Base-by-base conservation (phyloP, 1,140 invertebrate species). In the Aradophagus sp. region DNA sequence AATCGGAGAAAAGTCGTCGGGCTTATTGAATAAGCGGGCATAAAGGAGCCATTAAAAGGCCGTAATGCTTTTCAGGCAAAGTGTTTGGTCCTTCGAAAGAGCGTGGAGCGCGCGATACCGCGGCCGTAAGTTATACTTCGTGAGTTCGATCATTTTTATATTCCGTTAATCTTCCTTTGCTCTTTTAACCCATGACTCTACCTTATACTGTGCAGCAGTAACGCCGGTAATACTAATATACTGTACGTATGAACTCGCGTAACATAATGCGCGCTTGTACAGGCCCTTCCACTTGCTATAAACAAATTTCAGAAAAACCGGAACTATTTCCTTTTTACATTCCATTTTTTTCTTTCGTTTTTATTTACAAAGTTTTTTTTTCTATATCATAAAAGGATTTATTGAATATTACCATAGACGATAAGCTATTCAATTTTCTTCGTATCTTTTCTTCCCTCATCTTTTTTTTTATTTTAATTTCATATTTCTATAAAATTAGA, bases 161-260 rank as follows among this genome's bases (percentile, higher is more conserved):
- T 58, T 71, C 45, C 35, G 59, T 63, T 71, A 71, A 71, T 71
- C 59, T 71, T 65, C 52, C 39, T 53, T 71, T 59, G 53, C 59
- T 63, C 59, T 71, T 71, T 71, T 71, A 63, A 71, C 68, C 59
- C 59, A 71, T 71, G 68, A 71, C 53, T 71, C 68, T 53, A 63
- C 59, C 41, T 59, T 71, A 71, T 69, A 62, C 56, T 27, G 48
- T 69, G 47, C 58, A 36, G 23, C 58, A 70, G 52, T 56, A 45
- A 39, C 39, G 47, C 32, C 50, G 52, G 53, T 63, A 65, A 63
- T 63, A 59, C 58, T 71, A 65, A 63, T 71, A 71, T 70, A 63
- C 58, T 58, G 52, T 58, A 48, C 38, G 63, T 61, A 50, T 63
- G 32, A 32, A 41, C 32, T 62, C 56, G 42, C 34, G 44, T 61